These are phyloP conservation scores for Parauchenoglanis punctatus DNA, from an alignment of 2,797 vertebrate species.

Conservation along the genomic window DNA sequence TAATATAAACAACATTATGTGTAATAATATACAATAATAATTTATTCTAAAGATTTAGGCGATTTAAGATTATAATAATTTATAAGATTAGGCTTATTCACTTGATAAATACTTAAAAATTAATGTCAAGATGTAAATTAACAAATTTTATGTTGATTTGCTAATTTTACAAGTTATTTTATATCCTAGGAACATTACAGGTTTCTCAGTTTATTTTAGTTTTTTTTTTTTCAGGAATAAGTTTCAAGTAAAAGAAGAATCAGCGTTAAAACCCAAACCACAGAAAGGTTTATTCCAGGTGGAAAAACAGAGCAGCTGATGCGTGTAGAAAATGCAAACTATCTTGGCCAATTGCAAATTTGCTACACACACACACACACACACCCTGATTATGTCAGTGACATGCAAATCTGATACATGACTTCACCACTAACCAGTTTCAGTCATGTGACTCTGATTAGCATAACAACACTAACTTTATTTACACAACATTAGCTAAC, in stretches of 20 bases:
- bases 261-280: background rate
- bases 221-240: background rate
- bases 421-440: background rate
- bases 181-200: no score
- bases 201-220: no score
- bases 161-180: background rate
- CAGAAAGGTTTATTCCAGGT: background rate
- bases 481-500: background rate
- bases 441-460: background rate
- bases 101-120: background rate
- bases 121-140: background rate
- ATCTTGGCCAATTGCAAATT: slow-evolving; percentile 15
- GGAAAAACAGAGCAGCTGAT: background rate
- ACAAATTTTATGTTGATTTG: background rate
- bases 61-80: background rate
- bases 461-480: background rate
- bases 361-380: background rate
- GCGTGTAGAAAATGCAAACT: slow-evolving; percentile 27
- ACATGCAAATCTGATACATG: background rate
- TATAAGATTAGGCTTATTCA: background rate
- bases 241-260: background rate
- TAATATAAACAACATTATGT: background rate
- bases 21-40: no score
- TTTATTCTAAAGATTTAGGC: no score
- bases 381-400: background rate